These are phyloP conservation scores for Geophilus truncorum DNA, from an alignment of 2,888 invertebrate genomes.

Conservation along the genomic window DNA sequence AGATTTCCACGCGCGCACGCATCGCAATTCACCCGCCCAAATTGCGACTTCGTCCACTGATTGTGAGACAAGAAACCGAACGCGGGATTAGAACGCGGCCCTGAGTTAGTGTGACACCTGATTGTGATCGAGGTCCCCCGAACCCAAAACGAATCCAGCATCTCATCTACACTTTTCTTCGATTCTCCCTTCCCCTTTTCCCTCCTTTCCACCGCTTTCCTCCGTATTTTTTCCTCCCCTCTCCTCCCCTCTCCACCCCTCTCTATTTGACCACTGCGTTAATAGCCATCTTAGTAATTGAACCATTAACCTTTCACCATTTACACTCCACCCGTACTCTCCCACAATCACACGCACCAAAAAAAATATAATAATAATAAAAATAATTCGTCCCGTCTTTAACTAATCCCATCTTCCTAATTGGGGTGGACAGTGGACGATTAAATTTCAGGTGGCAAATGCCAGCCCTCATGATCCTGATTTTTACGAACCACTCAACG, in stretches of 20 bases:
- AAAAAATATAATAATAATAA: not conserved
- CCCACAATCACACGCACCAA: not conserved
- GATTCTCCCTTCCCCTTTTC: not conserved
- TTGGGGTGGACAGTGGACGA: not conserved
- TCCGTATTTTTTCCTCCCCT: not conserved
- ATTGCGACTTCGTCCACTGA: constrained; percentile 21
- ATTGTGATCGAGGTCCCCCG: not conserved
- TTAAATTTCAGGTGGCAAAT: not conserved
- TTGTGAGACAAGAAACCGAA: constrained; percentile 15
- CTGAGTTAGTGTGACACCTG: constrained; percentile 20
- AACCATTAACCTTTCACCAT: not conserved
- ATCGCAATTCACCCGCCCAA: constrained; percentile 14
- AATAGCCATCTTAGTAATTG: not conserved
- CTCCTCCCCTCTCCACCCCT: not conserved
- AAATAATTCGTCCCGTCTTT: not conserved
- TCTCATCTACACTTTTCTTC: not conserved
- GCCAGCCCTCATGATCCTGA: not conserved
- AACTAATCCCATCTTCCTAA: no score
- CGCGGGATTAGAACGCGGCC: not conserved
- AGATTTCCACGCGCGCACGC: constrained; percentile 18
- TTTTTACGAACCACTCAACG: constrained; percentile 14
- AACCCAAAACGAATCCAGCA: not conserved
- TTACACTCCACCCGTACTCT: no score
- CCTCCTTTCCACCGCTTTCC: not conserved
- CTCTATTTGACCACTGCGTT: not conserved